These are phyloP conservation scores for Caenorhabditis sp. DNA, from an alignment of 2,888 invertebrate genomes.

Conservation along the genomic window DNA sequence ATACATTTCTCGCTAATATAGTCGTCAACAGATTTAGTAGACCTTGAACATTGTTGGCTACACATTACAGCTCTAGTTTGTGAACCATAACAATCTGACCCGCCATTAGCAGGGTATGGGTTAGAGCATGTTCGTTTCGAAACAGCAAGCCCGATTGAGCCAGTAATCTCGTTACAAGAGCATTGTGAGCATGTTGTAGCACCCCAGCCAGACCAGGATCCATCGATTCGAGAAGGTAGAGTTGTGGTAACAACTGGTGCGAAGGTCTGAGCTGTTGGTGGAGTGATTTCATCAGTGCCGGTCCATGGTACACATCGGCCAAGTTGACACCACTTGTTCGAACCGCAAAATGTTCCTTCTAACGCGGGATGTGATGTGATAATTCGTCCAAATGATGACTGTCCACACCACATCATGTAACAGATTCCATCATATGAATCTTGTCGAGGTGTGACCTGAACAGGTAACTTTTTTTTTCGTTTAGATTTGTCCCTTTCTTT, in stretches of 20 bases:
- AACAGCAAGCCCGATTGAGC: conserved; percentile 41
- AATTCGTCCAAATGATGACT: conserved; percentile 65
- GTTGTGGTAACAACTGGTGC: conserved; percentile 25
- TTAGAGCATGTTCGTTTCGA: conserved; percentile 61
- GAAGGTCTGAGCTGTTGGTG: conserved; percentile 22
- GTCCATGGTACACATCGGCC: conserved; percentile 70
- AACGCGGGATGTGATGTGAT: conserved; percentile 70
- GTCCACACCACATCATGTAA: conserved; percentile 71
- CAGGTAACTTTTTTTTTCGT: conserved; percentile 3
- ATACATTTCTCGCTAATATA: conserved; percentile 65
- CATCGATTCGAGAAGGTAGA: conserved; percentile 54
- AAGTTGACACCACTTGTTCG: conserved; percentile 66
- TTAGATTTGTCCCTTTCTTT: neutral
- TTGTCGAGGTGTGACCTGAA: conserved; percentile 66
- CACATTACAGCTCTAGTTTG: conserved; percentile 62
- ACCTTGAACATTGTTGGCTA: conserved; percentile 52
- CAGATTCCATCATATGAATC: conserved; percentile 70
- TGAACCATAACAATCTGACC: conserved; percentile 65
- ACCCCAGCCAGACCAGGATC: conserved; percentile 69
- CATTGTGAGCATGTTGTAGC: conserved; percentile 62
- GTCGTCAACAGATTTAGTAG: conserved; percentile 61
- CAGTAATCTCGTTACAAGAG: conserved; percentile 57
- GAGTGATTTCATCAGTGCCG: conserved; percentile 36
- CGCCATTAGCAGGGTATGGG: conserved; percentile 69
- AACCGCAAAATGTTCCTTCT: conserved; percentile 68